Evolutionary conservation across 2,888 invertebrate species (phyloP), one percentile per base, ranked within the genome.

Genomic region (Mythimna albipuncta): DNA sequence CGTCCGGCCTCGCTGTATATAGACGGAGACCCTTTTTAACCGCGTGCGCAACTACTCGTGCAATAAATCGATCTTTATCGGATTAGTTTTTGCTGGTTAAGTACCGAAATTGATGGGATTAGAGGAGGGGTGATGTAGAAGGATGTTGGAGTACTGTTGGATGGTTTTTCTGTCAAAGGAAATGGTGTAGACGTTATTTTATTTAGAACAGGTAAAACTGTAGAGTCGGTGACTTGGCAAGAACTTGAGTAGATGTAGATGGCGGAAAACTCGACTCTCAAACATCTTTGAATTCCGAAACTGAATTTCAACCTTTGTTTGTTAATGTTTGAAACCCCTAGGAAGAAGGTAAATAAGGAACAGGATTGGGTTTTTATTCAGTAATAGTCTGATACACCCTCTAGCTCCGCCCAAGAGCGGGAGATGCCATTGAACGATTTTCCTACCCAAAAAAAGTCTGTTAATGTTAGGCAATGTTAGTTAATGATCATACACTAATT

Each of bases 1-100:
- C 88, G 93, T 93, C 94, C 94, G 94, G 92, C 91, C 89, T 79
- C 81, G 84, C 92, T 90, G 90, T 92, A 93, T 93, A 93, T 91
- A 93, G 93, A 84, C 78, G 84, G 84, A 80, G 82, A 76, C 85
- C 89, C 86, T 87, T 89, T 90, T 89, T 87, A 87, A 82, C 71
- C 58, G 83, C 79, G 75, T 81, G 71, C 72, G 79, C 75, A 79
- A 81, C 66, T 69, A 57, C 71, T 72, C 61, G 67, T 72, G 78
- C 79, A 80, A 82, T 83, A 79, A 81, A 87, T 79, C 72, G 72
- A 74, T 74, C 77, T 78, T 78, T 74, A 78, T 69, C 77, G 72
- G 68, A 77, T 76, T 77, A 62, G 73, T 82, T 85, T 85, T 81
- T 79, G 78, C 72, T 52, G 74, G 59, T 19, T 72, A 74, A 70